Evolutionary conservation across 2,888 invertebrate genomes (phyloP).

Genomic region (Hermaeophaga mercurialis): DNA sequence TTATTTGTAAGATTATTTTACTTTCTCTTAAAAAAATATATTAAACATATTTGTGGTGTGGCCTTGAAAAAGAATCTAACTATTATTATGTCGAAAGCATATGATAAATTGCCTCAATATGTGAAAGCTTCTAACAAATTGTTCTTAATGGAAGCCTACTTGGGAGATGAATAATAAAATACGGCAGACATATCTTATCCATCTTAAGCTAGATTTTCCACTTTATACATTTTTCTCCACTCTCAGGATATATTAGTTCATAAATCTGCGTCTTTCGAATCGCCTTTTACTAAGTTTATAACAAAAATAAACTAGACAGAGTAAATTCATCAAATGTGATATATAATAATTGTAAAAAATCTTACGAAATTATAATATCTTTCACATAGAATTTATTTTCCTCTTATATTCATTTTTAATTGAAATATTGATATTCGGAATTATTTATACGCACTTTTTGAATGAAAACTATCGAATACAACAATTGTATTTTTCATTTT

Average conservation of each 20-base stretch:
- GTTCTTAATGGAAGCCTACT: slow-evolving; percentile 32
- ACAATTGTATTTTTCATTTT: too few relatives aligned
- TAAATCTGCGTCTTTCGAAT: slow-evolving; percentile 23
- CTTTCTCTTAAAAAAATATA: too few relatives aligned
- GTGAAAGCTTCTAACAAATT: slow-evolving; percentile 34
- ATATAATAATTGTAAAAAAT: too few relatives aligned
- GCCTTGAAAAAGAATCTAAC: not conserved
- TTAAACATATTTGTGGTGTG: too few relatives aligned
- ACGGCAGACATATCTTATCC: slow-evolving; percentile 32
- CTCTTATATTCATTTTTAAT: too few relatives aligned
- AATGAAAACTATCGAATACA: too few relatives aligned
- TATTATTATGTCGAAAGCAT: not conserved
- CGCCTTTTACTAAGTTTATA: not conserved
- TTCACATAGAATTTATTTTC: too few relatives aligned
- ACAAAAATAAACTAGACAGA: not conserved
- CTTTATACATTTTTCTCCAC: slow-evolving; percentile 32
- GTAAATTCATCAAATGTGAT: too few relatives aligned
- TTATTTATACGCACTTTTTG: too few relatives aligned
- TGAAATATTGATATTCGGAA: too few relatives aligned
- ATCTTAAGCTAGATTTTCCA: slow-evolving; percentile 33
- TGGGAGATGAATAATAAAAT: slow-evolving; percentile 35
- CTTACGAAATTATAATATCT: too few relatives aligned
- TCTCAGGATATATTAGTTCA: slow-evolving; percentile 26
- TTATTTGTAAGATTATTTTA: too few relatives aligned
- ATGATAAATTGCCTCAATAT: slow-evolving; percentile 31